Percentiles rank a stretch among this genome's conserved stretches.
Evolutionary conservation across 2,113 vertebrate genomes (phyloP).

Genomic region (Anas platyrhynchos): DNA sequence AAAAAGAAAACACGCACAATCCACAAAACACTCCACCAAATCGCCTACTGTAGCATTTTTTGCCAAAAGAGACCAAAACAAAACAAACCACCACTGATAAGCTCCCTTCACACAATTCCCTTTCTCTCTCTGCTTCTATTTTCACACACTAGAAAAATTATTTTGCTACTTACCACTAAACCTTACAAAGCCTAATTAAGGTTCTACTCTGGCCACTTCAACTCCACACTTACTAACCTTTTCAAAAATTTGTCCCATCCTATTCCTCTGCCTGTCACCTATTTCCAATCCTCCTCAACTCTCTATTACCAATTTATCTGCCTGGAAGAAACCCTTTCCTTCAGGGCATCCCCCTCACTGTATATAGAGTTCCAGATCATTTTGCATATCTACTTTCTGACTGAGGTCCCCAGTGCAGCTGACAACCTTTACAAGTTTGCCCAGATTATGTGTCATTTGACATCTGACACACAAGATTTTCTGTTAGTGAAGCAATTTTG

Average conservation of each 20-base stretch:
- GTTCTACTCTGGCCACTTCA: background rate
- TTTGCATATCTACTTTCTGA: background rate
- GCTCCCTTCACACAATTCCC: background rate
- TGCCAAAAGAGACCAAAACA: background rate
- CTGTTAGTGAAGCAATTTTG: background rate
- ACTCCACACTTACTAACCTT: background rate
- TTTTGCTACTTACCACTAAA: background rate
- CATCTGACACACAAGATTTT: background rate
- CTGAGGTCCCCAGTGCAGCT: fast-evolving
- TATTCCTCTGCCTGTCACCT: background rate
- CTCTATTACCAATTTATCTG: background rate
- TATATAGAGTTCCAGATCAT: background rate
- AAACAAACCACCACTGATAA: background rate
- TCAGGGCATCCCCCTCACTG: fast-evolving
- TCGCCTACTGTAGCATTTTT: background rate
- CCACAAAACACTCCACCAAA: background rate
- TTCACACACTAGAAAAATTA: background rate
- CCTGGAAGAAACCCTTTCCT: background rate
- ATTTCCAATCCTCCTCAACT: background rate
- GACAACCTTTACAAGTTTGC: background rate
- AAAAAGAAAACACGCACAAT: background rate
- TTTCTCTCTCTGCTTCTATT: background rate
- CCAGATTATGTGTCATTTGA: background rate
- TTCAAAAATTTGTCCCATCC: background rate
- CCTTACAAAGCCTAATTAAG: background rate